These are phyloP conservation scores for Mormyrops boulengeri DNA, from an alignment of 2,797 vertebrate species.

Conservation along the genomic window DNA sequence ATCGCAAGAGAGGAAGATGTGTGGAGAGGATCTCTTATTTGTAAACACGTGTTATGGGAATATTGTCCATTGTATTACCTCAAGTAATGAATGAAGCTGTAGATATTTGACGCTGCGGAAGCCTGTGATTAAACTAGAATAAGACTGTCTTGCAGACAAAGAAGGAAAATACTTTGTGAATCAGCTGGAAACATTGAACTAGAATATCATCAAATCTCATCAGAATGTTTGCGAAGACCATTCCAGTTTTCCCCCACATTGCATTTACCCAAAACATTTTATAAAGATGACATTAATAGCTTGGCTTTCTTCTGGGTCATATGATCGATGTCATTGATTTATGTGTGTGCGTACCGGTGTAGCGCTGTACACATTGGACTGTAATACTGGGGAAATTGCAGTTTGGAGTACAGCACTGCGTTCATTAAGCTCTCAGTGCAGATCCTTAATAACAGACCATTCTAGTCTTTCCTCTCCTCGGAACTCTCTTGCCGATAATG, in stretches of 20 bases:
- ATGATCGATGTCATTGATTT: not conserved
- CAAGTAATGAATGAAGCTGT: not conserved
- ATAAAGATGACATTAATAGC: not conserved
- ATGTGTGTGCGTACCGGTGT: not conserved
- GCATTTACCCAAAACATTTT: not conserved
- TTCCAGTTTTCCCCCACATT: not conserved
- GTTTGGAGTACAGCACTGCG: not conserved
- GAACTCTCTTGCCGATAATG: slow-evolving; percentile 23
- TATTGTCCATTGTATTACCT: not conserved
- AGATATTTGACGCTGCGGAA: not conserved
- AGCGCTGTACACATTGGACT: not conserved
- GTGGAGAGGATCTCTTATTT: not conserved
- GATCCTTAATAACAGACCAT: not conserved
- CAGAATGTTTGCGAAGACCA: not conserved
- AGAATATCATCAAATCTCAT: not conserved
- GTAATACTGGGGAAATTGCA: not conserved
- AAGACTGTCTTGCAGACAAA: not conserved
- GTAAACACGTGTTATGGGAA: not conserved
- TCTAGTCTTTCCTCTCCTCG: slow-evolving; percentile 13
- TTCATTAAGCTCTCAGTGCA: not conserved
- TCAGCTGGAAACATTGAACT: not conserved
- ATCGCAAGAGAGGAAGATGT: not conserved
- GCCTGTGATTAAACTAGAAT: not conserved
- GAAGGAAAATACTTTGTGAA: not conserved
- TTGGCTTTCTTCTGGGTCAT: not conserved